Conservation (phyloP, 2,888 invertebrate genomes). For the Noctua janthe region DNA sequence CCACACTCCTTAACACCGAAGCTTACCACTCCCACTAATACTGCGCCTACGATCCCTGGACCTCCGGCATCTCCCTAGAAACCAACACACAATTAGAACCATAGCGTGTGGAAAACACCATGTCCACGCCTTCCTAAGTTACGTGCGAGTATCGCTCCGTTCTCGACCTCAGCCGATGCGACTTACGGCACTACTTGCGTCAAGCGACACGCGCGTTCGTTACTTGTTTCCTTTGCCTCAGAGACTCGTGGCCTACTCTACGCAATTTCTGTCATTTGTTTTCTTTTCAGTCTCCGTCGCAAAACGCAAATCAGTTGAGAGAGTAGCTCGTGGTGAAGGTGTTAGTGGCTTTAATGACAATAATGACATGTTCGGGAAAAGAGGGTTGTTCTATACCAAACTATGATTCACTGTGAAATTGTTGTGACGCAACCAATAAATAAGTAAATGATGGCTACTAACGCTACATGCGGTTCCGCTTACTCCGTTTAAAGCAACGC, state of each 20-base stretch:
- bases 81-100: not conserved
- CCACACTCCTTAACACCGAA: conserved; percentile 52
- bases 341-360: no score
- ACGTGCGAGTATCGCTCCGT: not conserved
- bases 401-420: not conserved
- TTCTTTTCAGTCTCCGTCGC: not conserved
- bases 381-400: not conserved
- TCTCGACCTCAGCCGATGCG: not conserved
- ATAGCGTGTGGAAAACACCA: not conserved
- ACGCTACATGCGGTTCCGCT: conserved; percentile 76
- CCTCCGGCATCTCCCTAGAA: conserved; percentile 73
- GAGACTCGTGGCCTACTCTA: not conserved
- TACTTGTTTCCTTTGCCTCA: not conserved
- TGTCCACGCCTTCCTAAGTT: not conserved
- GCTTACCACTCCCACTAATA: conserved; percentile 56
- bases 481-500: conserved; percentile 68
- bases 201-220: no score
- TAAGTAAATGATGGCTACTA: conserved; percentile 46
- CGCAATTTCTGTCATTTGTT: not conserved
- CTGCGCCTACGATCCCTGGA: conserved; percentile 51
- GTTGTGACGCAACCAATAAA: not conserved
- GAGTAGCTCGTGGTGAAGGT: not conserved
- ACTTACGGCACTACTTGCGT: not conserved
- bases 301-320: not conserved
- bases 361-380: no score